phyloP scores from a whole-genome alignment of 2,888 invertebrate species.

The Altica lythri region DNA sequence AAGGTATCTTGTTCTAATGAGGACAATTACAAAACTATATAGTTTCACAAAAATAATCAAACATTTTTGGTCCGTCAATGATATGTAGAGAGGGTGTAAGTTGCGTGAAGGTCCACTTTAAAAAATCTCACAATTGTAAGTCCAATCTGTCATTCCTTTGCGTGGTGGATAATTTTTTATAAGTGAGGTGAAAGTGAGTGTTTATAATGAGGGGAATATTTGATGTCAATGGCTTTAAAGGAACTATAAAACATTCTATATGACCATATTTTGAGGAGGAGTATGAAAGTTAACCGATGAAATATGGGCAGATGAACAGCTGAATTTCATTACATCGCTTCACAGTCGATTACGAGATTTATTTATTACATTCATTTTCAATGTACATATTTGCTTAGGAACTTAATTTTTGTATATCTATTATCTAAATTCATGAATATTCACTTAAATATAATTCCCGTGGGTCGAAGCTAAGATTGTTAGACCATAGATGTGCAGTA shows the following conservation, averaged over 20 bases:
- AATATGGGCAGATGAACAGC: slow-evolving; percentile 20
- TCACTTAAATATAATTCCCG: slow-evolving; percentile 7
- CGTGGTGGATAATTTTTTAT: slow-evolving; percentile 18
- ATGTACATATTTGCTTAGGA: slow-evolving; percentile 15
- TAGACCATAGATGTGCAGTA: too few relatives aligned
- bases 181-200: slow-evolving; percentile 19
- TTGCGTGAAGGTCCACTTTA: slow-evolving; percentile 6
- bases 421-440: slow-evolving; percentile 9
- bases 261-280: slow-evolving; percentile 19
- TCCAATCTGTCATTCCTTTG: slow-evolving; percentile 7
- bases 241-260: slow-evolving; percentile 8
- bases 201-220: slow-evolving; percentile 17
- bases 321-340: slow-evolving; percentile 17
- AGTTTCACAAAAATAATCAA: too few relatives aligned
- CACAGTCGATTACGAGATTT: slow-evolving; percentile 17
- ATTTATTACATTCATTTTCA: slow-evolving; percentile 18
- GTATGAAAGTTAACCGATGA: slow-evolving; percentile 22
- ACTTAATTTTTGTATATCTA: slow-evolving; percentile 1
- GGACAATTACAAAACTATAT: too few relatives aligned
- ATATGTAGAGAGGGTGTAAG: slow-evolving; percentile 6
- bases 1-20: too few relatives aligned
- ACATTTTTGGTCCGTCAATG: neutral
- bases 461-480: neutral
- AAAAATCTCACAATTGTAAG: slow-evolving; percentile 17
- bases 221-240: slow-evolving; percentile 16